Evolutionary conservation across 2,797 vertebrate species (phyloP).

Genomic region (Rousettus madagascariensis): DNA sequence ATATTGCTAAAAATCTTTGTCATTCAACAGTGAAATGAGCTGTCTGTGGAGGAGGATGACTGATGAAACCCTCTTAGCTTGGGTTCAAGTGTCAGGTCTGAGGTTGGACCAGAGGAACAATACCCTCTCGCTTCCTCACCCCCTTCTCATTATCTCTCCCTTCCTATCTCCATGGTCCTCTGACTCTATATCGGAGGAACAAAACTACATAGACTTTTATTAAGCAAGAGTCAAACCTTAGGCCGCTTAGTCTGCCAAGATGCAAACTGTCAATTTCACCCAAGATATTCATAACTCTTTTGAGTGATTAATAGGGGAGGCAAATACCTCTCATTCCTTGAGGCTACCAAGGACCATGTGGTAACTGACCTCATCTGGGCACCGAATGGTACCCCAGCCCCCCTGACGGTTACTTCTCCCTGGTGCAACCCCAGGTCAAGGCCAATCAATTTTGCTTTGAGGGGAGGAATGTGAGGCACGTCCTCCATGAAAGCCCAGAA

Average conservation of each 20-base stretch:
- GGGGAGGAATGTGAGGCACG: slow-evolving; percentile 63
- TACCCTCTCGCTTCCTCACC: background rate
- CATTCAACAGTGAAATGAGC: slow-evolving; percentile 2
- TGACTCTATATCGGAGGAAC: background rate
- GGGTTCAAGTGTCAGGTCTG: background rate
- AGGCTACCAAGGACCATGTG: slow-evolving; percentile 48
- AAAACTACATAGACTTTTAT: background rate
- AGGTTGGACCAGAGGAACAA: background rate
- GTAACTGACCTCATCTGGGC: slow-evolving; percentile 57
- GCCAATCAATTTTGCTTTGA: slow-evolving; percentile 71
- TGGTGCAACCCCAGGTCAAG: slow-evolving; percentile 62
- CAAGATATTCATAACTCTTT: slow-evolving; percentile 55
- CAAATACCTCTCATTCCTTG: slow-evolving; percentile 66
- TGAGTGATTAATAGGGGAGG: slow-evolving; percentile 49
- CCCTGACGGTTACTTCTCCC: background rate
- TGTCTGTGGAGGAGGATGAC: background rate
- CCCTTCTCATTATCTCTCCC: background rate
- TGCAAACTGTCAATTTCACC: slow-evolving; percentile 33
- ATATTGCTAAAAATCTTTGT: slow-evolving; percentile 28
- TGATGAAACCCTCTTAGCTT: background rate
- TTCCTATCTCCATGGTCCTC: background rate
- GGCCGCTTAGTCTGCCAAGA: slow-evolving; percentile 25
- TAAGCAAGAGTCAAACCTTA: background rate
- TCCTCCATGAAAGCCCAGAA: background rate
- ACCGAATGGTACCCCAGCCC: slow-evolving; percentile 40